Conservation (phyloP, 2,797 vertebrate species). For the Anniella stebbinsi region DNA sequence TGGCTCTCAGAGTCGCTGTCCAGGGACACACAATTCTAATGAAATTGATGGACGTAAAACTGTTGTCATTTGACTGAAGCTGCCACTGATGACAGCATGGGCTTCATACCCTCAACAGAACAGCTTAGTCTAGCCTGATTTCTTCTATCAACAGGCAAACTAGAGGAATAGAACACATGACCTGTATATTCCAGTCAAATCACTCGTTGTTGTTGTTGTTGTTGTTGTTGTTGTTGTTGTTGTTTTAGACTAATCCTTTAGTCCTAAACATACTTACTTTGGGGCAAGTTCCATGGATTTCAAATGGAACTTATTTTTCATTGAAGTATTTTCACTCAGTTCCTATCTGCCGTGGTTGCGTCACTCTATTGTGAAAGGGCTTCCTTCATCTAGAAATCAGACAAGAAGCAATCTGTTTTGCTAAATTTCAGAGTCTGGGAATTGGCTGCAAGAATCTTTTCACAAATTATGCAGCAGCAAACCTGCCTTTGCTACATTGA, state of each 20-base stretch:
- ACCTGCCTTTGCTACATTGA: neutral
- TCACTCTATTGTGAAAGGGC: neutral
- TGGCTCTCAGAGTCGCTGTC: constrained; percentile 47
- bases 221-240: neutral
- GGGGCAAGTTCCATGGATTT: too few species aligned
- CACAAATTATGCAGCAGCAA: neutral
- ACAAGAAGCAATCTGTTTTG: neutral
- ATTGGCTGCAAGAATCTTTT: neutral
- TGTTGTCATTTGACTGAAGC: constrained; percentile 53
- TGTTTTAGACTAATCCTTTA: neutral
- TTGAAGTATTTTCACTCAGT: neutral
- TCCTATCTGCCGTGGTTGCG: neutral
- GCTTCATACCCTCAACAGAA: constrained; percentile 22
- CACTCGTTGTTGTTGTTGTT: neutral
- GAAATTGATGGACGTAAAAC: constrained; percentile 63
- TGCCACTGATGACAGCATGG: constrained; percentile 51
- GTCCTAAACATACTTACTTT: neutral
- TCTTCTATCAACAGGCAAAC: constrained; percentile 14
- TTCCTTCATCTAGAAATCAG: neutral
- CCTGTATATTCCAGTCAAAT: neutral
- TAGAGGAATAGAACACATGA: neutral
- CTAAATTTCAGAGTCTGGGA: neutral
- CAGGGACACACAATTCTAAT: constrained; percentile 41
- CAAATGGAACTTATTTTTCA: neutral
- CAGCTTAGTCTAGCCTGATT: constrained; percentile 54